Percentiles rank a stretch among this genome's conserved stretches.
Conservation (phyloP, 1,140 invertebrate species). For the Berghia stephanieae region DNA sequence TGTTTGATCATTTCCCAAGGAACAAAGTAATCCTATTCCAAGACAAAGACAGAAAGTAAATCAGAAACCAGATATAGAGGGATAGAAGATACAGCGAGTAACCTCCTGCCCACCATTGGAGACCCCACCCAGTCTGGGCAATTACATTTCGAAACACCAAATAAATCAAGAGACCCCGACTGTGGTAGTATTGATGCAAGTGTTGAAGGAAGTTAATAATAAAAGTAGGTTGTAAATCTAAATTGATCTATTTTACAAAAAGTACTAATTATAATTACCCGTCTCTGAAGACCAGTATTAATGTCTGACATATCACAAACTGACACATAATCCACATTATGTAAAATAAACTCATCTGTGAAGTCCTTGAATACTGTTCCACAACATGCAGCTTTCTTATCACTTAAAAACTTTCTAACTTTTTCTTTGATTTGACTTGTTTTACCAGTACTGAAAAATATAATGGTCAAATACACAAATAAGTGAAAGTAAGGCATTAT, state of each 20-base stretch:
- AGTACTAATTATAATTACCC: constrained; percentile 45
- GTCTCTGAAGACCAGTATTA: constrained; percentile 40
- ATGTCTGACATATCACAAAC: constrained; percentile 56
- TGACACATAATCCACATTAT: constrained; percentile 55
- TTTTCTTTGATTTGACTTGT: constrained; percentile 47
- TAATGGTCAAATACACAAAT: constrained; percentile 16
- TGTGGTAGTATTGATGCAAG: neutral
- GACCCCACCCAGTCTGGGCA: too few species aligned
- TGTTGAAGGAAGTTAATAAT: neutral
- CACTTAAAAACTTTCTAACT: constrained; percentile 45
- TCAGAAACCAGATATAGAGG: too few species aligned
- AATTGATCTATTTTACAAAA: neutral
- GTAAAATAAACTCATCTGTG: constrained; percentile 51
- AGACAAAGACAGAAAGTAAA: too few species aligned
- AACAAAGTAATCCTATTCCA: too few species aligned
- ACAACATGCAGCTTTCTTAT: constrained; percentile 47
- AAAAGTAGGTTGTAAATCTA: neutral
- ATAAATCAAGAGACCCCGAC: neutral
- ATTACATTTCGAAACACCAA: neutral
- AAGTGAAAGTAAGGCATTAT: neutral
- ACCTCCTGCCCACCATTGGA: too few species aligned
- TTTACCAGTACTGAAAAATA: constrained; percentile 51
- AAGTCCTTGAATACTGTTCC: constrained; percentile 56
- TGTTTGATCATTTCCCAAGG: too few species aligned
- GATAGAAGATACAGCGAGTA: too few species aligned